Evolutionary conservation across 1,140 invertebrate species (phyloP).

Genomic region (Reticulitermes speratus): DNA sequence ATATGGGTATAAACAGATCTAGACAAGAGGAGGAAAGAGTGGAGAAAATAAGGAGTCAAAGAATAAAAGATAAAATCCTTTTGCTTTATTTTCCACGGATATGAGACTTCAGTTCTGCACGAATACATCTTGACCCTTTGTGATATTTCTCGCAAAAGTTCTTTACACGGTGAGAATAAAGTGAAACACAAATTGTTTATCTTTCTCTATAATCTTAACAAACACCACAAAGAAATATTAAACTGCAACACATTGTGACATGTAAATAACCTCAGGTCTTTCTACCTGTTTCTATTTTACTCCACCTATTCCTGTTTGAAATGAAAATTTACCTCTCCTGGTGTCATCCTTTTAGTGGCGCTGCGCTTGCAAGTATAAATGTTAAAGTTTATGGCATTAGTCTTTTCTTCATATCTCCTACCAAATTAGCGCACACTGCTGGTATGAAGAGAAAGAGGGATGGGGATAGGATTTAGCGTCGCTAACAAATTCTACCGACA

Average conservation of each 20-base stretch:
- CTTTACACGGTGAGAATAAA: neutral
- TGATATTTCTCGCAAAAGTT: neutral
- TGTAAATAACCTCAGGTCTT: neutral
- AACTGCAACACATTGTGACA: neutral
- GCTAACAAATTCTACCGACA: neutral
- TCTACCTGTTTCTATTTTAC: neutral
- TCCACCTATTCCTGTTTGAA: neutral
- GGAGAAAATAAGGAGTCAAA: too few relatives aligned
- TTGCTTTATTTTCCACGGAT: too few relatives aligned
- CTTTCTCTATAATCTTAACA: conserved; percentile 6
- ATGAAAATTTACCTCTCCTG: conserved; percentile 4
- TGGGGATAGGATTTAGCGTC: neutral
- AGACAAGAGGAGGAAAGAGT: too few relatives aligned
- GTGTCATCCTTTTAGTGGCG: conserved; percentile 1
- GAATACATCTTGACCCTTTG: too few relatives aligned
- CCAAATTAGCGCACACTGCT: neutral
- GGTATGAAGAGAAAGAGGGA: neutral
- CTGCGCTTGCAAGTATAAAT: neutral
- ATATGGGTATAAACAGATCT: too few relatives aligned
- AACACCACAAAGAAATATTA: neutral
- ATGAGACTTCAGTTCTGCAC: too few relatives aligned
- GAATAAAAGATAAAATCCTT: too few relatives aligned
- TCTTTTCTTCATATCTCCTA: neutral
- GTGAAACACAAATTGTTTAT: neutral
- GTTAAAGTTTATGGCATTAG: conserved; percentile 6